Base-by-base conservation (phyloP, 2,888 invertebrate species). In the Eueremaeus valkanovi region DNA sequence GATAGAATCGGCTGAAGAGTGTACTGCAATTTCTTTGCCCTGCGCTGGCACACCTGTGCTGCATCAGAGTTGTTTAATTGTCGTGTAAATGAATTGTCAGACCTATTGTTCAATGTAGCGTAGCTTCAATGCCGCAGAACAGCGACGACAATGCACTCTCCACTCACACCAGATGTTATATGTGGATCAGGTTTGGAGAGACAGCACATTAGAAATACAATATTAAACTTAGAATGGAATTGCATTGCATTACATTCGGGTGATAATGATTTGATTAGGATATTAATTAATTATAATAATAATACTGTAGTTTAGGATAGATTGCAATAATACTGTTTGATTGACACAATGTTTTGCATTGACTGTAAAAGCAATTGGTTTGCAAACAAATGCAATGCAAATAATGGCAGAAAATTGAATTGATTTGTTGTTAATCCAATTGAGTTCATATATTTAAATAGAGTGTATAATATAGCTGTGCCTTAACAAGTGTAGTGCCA, bases 61-160 rank as follows among this genome's bases (percentile, higher is more conserved):
- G 33, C 40, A 66, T n/a, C n/a, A n/a, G n/a, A 66, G 66, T 66
- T 66, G 66, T 66, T 36, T 66, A 66, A 66, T 66, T 66, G 66
- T 66, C 66, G 66, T 66, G 66, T 66, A 66, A 66, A 66, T 66
- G 66, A 66, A 66, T 66, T 66, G 66, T 66, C 40, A 66, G 40
- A 66, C 66, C 66, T 66, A 66, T 66, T 66, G n/a, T n/a, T n/a
- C n/a, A n/a, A n/a, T n/a, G 36, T 66, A 66, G 66, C 66, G 66
- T 66, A 9, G 21, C 66, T 66, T 66, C 66, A 66, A 66, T 66
- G 66, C 31, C 66, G 51, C 18, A 51, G 51, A 51, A 66, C 29
- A 21, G 21, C 55, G 31, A 66, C 66, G 66, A 66, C 66, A 66
- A 66, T 66, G 66, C 31, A 66, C 66, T 66, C 27, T 18, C 16